Conservation (phyloP, 1,140 invertebrate species). For the Drosophila asahinai region DNA sequence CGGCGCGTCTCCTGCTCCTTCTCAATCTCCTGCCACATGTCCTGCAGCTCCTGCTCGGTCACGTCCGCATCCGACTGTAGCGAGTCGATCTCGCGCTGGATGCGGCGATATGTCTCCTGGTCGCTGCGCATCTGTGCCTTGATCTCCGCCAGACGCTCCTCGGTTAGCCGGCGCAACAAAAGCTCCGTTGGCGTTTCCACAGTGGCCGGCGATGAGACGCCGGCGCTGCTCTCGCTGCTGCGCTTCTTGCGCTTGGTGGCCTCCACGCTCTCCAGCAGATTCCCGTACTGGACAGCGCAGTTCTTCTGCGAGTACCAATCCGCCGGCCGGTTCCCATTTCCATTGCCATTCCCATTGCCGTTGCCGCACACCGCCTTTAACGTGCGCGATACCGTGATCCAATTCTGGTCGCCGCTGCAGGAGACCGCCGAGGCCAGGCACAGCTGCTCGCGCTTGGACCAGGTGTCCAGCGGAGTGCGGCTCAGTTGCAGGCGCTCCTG, state of each 20-base stretch:
- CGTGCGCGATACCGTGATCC: conserved; percentile 95
- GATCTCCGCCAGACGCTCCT: conserved; percentile 92
- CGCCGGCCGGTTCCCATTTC: conserved; percentile 85
- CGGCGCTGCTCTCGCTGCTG: conserved; percentile 86
- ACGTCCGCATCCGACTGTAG: conserved; percentile 85
- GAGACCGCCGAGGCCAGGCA: conserved; percentile 94
- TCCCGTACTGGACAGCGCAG: conserved; percentile 95
- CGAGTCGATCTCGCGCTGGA: conserved; percentile 87
- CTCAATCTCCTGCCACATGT: conserved; percentile 91
- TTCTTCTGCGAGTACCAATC: conserved; percentile 97
- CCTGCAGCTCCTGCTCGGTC: conserved; percentile 89
- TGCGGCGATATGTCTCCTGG: conserved; percentile 89
- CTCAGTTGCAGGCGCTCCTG: conserved; percentile 86
- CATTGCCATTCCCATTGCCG: conserved; percentile 86
- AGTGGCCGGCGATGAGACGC: conserved; percentile 62
- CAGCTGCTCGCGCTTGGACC: conserved; percentile 93
- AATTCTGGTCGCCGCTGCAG: conserved; percentile 96
- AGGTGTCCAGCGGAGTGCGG: conserved; percentile 91
- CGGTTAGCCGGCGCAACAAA: conserved; percentile 91
- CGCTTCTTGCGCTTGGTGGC: conserved; percentile 95
- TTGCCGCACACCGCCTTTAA: conserved; percentile 91
- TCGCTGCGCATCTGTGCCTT: conserved; percentile 89
- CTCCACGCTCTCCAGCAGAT: conserved; percentile 93
- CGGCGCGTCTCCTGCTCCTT: conserved; percentile 89
- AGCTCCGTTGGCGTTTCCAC: conserved; percentile 90